A percentile compares a stretch with the other conserved stretches of the same genome.
Evolutionary conservation across 2,113 vertebrate genomes (phyloP).

Genomic region (Sporophila hypoxantha): DNA sequence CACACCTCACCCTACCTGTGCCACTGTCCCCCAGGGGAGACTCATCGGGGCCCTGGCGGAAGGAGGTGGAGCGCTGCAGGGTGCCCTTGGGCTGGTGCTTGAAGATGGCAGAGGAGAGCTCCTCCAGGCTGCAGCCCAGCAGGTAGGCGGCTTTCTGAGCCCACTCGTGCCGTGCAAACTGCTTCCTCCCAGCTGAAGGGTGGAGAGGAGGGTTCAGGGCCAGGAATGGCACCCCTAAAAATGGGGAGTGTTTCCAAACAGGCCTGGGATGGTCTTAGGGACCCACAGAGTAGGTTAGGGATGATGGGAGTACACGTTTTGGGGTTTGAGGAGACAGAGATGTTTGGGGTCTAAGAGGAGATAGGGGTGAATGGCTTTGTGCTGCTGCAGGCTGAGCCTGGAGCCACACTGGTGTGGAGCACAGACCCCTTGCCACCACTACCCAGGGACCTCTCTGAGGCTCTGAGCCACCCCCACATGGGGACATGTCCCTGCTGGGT

Average conservation of each 20-base stretch:
- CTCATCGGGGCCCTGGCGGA: conserved; percentile 83
- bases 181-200: conserved; percentile 55
- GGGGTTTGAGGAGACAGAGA: not conserved
- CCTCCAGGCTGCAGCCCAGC: conserved; percentile 87
- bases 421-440: fast-evolving
- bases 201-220: not conserved
- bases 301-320: not conserved
- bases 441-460: not conserved
- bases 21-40: conserved; percentile 26
- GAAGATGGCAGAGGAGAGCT: conserved; percentile 92
- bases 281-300: not conserved
- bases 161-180: conserved; percentile 97
- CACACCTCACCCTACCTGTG: not conserved
- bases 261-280: not conserved
- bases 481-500: not conserved
- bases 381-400: not conserved
- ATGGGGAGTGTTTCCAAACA: fast-evolving
- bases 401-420: not conserved
- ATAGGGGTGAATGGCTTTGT: fast-evolving
- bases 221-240: not conserved
- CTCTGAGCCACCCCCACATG: not conserved
- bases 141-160: conserved; percentile 96
- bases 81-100: conserved; percentile 87
- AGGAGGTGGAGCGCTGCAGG: conserved; percentile 87
- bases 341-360: not conserved